Base-by-base conservation (phyloP, 2,888 invertebrate species). In the Cheilosia soror region DNA sequence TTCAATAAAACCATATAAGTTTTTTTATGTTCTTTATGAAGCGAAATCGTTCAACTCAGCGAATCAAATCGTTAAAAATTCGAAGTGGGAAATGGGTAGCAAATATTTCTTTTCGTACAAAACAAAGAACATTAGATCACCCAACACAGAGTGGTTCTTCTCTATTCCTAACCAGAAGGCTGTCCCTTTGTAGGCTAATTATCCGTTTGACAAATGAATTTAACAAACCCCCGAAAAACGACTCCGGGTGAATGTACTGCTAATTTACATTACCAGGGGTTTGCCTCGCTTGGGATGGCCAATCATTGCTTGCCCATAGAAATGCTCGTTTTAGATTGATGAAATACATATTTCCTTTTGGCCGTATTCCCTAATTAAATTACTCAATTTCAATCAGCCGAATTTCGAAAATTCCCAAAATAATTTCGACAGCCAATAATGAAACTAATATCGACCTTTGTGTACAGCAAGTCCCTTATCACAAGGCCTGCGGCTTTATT, bases 391-490 rank as follows among this genome's bases (percentile, higher is more conserved):
- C 47, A 33, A 33, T 42, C 53, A 31, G 15, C 1, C 5, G 49
- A 63, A 29, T 57, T 63, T 42, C 9, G 6, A 15, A 47, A 71
- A 71, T 31, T 71, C 37, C 78, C 72, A 5, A 63, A 71, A 71
- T 47, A 78, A 72, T 72, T 65, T 49, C 63, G 47, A 72, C 49
- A 15, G 63, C 49, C 71, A 71, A 78, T 65, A 71, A 65, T 40
- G 57, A 72, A 72, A 47, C 40, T 65, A 71, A 78, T 78, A 71
- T 63, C 72, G 63, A 72, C 44, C 44, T 15, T 60, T 27, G 60
- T 51, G 58, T 25, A 15, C 11, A 9, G 2, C 33, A 3, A 20
- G 69, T 71, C 47, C 63, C 20, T 78, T 40, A 63, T 71, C 57
- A 9, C 37, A 62, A 55, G 55, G 20, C 27, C 55, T 62, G 9